These are phyloP conservation scores for Protosalanx chinensis DNA, from an alignment of 2,797 vertebrate species.

Conservation along the genomic window DNA sequence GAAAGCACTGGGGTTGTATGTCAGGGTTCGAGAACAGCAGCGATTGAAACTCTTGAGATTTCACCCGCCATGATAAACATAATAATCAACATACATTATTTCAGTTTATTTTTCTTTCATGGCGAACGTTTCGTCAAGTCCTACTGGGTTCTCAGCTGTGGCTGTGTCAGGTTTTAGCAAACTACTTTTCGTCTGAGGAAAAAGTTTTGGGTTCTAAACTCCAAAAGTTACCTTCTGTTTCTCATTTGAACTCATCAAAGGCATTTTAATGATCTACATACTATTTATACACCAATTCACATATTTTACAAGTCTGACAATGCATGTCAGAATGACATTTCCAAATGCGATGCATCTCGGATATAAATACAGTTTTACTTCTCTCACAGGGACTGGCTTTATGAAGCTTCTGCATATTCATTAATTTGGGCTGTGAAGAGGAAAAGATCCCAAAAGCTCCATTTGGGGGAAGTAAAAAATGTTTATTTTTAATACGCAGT, in stretches of 20 bases:
- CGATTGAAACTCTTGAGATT: no score
- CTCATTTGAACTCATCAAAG: conserved; percentile 12
- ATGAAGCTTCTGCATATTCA: conserved; percentile 27
- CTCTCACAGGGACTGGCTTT: conserved; percentile 9
- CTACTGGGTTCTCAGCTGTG: not conserved
- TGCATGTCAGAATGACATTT: conserved; percentile 38
- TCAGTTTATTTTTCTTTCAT: no score
- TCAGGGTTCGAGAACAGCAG: no score
- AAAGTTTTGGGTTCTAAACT: not conserved
- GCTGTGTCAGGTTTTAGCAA: not conserved
- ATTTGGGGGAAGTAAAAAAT: conserved; percentile 12
- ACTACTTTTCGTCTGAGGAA: not conserved
- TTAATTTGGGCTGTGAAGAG: conserved; percentile 7
- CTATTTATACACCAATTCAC: conserved; percentile 32
- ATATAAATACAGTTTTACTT: conserved; percentile 35
- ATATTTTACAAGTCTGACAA: conserved; percentile 22
- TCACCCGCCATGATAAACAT: no score
- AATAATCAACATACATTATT: no score
- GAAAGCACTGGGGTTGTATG: no score
- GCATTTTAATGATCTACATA: conserved; percentile 23
- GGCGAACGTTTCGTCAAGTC: no score
- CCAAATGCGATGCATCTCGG: conserved; percentile 13
- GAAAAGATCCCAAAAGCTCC: conserved; percentile 13
- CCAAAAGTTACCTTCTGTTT: not conserved
- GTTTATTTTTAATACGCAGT: not conserved